These are phyloP conservation scores for Bradypus variegatus DNA, from an alignment of 2,797 vertebrate species.

Conservation along the genomic window DNA sequence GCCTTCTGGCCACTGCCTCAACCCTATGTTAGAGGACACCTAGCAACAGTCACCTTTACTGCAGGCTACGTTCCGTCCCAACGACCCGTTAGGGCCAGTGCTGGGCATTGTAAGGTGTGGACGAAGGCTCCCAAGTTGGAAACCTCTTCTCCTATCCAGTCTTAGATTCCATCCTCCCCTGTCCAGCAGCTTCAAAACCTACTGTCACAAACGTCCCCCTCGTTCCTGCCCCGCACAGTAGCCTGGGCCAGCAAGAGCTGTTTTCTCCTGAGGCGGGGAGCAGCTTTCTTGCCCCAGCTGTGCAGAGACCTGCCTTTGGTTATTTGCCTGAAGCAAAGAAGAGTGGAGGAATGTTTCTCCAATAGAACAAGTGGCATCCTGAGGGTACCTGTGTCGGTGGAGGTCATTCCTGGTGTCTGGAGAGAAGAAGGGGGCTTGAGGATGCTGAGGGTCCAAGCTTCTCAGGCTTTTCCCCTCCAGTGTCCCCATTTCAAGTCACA, in stretches of 20 bases:
- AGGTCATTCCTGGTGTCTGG: background rate
- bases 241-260: background rate
- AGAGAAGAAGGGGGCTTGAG: background rate
- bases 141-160: background rate
- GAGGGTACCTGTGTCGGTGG: background rate
- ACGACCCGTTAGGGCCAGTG: background rate
- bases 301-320: background rate
- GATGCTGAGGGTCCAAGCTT: background rate
- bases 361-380: background rate
- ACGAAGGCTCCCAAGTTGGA: background rate
- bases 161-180: background rate
- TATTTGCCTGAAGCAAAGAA: background rate
- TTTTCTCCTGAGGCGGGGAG: background rate
- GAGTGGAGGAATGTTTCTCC: background rate
- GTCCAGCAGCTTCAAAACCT: background rate
- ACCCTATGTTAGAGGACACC: background rate
- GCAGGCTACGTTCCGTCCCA: background rate
- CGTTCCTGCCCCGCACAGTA: background rate
- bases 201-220: background rate
- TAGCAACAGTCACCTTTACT: background rate
- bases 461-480: no score
- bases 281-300: background rate
- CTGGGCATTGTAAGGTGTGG: background rate
- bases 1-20: background rate
- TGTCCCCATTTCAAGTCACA: background rate